Base-by-base conservation (phyloP, 2,888 invertebrate genomes). In the Amblyteles armatorius region DNA sequence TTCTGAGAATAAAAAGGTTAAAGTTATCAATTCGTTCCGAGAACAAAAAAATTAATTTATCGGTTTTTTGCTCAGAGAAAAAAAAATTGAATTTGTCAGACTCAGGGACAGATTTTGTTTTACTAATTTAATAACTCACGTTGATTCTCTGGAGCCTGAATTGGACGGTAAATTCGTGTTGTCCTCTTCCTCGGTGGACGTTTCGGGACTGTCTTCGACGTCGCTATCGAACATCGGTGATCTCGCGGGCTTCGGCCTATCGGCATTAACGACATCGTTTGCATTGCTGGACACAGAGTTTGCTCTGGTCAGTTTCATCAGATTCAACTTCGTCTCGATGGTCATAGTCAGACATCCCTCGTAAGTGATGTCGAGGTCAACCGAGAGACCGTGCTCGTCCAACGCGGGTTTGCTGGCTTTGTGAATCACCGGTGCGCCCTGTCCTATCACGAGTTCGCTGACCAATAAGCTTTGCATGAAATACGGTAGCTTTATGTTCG, bases 331-430 rank as follows among this genome's bases (percentile, higher is more conserved):
- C 1, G 98, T 98, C 92, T 97, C 97, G 50, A 99, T 95, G 1
- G 97, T 97, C 95, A 98, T 96, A 87, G 96, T 96, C 60, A 97
- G 95, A 87, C 95, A 95, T 72, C 98, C 98, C 89, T 96, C 96
- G 94, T 98, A 98, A 3, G 96, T 95, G 82, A 98, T 94, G 91
- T 98, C 97, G 16, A 98, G 94, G 94, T 98, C 98, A 0, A 98
- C 95, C 98, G 99, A 99, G 79, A 98, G 94, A 52, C 99, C 99
- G 91, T 97, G 96, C 88, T 97, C 96, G 94, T 98, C 97, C 86
- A 97, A 94, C 63, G 95, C 93, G 0, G 98, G 98, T 85, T 95
- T 94, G 19, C 95, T 94, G 76, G 96, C 95, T 71, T 95, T 95
- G 87, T 95, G 95, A 87, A 97, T 95, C 36, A 95, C 93, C 22